These are phyloP conservation scores for Hoplodrina blanda DNA, from an alignment of 2,888 invertebrate genomes.

Conservation along the genomic window DNA sequence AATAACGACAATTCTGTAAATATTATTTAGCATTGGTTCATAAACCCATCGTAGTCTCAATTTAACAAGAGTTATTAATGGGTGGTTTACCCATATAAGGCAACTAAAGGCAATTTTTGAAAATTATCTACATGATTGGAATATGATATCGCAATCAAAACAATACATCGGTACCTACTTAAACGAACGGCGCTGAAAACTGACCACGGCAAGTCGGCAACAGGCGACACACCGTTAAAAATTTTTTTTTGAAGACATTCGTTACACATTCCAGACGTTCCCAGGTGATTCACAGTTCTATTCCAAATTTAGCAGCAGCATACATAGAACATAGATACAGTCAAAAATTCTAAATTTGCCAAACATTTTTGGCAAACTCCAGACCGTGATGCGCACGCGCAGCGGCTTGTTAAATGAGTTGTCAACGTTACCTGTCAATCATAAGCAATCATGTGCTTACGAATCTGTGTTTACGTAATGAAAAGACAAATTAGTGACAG, in stretches of 20 bases:
- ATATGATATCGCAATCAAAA: background rate
- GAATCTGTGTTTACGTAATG: slow-evolving; percentile 5
- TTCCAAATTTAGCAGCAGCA: slow-evolving; percentile 13
- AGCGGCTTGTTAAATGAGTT: slow-evolving; percentile 11
- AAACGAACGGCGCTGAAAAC: background rate
- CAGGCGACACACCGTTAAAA: background rate
- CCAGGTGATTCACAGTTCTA: slow-evolving; percentile 32
- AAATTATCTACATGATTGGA: background rate
- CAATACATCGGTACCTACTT: background rate
- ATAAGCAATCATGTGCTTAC: background rate
- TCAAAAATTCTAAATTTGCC: slow-evolving; percentile 7
- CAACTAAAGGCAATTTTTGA: background rate
- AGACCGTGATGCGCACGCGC: background rate
- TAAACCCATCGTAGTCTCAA: slow-evolving; percentile 18
- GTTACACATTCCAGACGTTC: slow-evolving; percentile 7
- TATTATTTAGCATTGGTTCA: slow-evolving; percentile 18
- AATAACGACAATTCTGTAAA: slow-evolving; percentile 20
- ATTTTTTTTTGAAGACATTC: background rate
- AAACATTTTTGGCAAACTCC: slow-evolving; percentile 21
- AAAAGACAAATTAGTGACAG: slow-evolving; percentile 20
- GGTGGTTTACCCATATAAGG: slow-evolving; percentile 17
- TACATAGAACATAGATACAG: background rate
- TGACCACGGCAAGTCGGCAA: background rate
- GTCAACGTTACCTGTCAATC: slow-evolving; percentile 30
- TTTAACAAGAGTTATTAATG: slow-evolving; percentile 22